Percentiles rank a stretch among this genome's conserved stretches.
phyloP scores from a whole-genome alignment of 2,797 vertebrate species.

The Pseudochirops cupreus region DNA sequence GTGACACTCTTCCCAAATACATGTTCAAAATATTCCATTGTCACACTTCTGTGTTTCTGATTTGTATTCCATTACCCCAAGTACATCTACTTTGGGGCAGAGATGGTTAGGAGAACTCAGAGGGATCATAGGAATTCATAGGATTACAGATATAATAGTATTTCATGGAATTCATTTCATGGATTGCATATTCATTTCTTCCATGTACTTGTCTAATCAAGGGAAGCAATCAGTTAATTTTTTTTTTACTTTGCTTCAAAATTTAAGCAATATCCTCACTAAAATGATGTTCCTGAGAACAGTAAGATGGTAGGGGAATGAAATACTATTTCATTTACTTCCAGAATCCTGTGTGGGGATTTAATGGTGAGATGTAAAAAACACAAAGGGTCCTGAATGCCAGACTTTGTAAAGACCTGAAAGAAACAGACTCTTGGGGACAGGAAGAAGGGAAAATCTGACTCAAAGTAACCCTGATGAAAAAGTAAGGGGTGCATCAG shows the following conservation, averaged over 20 bases:
- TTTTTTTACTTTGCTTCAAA: not conserved
- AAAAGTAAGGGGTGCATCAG: not conserved
- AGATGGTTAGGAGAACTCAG: not conserved
- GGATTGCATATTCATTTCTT: not conserved
- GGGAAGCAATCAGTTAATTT: constrained; percentile 1
- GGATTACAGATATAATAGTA: not conserved
- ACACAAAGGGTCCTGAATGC: not conserved
- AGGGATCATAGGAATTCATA: not conserved
- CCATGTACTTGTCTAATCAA: not conserved
- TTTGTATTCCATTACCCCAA: not conserved
- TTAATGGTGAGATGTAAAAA: constrained; percentile 51
- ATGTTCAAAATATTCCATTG: not conserved
- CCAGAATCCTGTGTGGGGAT: constrained; percentile 18
- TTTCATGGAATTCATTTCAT: not conserved
- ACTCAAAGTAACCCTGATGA: constrained; percentile 55
- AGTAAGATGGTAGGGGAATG: constrained; percentile 36
- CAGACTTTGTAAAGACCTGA: constrained; percentile 52
- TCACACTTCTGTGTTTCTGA: not conserved
- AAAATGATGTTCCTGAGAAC: constrained; percentile 28
- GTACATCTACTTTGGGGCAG: not conserved
- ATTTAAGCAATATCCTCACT: not conserved
- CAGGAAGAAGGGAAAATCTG: constrained; percentile 62
- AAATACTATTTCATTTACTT: constrained; percentile 38
- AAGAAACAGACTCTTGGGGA: constrained; percentile 64
- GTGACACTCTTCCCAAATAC: not conserved